Base-by-base conservation (phyloP, 2,888 invertebrate genomes). In the Abscondita cerata region DNA sequence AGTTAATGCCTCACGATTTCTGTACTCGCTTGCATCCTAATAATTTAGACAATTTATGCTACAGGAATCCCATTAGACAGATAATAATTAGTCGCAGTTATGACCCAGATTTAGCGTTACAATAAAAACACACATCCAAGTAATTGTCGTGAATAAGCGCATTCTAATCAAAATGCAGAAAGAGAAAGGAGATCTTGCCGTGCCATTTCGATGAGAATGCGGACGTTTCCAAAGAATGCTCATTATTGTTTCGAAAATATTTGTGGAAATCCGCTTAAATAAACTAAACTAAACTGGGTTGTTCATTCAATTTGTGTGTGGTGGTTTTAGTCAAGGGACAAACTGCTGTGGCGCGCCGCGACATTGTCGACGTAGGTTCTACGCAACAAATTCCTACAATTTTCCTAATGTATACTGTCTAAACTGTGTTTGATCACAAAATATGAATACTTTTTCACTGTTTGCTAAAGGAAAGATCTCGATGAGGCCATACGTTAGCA, bases 401-500 rank as follows among this genome's bases (percentile, higher is more conserved):
- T 59, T 59, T 47, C 47, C 53, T 59, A 59, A 59, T 59, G 52
- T 48, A 53, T 48, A 59, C 41, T 40, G 33, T 33, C 48, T 40
- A 33, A 18, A 25, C 47, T 20, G 52, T 52, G 47, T 52, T 59
- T 59, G 52, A 52, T 59, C 52, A 52, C 47, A 12, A 52, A 52
- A 59, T 59, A 48, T 59, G 53, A 59, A 59, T 59, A 59, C 47
- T 59, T 59, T 59, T 59, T 59, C 13, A 40, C 40, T 25, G 46
- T 50, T 55, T 40, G 25, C 33, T 20, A 47, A 47, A 11, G 36
- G 41, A 51, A 44, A 18, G 36, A 31, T 34, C 18, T 36, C 51
- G 62, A 71, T 70, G 68, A 67, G 67, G 69, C 68, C 47, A 68
- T 71, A 68, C 66, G 69, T 70, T 70, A 69, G 58, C 68, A 52